Conservation (phyloP, 1,140 invertebrate genomes). For the Parapsyche elsis region DNA sequence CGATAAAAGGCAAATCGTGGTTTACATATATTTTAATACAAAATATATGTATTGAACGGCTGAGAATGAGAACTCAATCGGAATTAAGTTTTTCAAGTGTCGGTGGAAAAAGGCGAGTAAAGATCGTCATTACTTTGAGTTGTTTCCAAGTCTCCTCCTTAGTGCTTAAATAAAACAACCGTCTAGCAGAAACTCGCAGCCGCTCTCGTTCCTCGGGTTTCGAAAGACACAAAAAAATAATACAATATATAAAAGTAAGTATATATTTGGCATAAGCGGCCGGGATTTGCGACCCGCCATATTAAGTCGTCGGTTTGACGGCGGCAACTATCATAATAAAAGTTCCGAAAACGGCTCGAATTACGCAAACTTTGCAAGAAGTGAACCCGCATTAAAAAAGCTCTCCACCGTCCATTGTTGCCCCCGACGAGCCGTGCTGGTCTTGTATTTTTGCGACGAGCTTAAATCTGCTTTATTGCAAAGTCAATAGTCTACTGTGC, state of each 20-base stretch:
- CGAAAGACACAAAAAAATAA: too few relatives aligned
- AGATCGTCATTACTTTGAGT: neutral
- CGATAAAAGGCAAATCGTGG: too few relatives aligned
- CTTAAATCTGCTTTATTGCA: neutral
- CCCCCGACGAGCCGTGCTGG: too few relatives aligned
- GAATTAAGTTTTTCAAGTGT: constrained; percentile 9
- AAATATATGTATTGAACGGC: too few relatives aligned
- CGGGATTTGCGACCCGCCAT: neutral
- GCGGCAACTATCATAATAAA: constrained; percentile 1
- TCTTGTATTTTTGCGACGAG: constrained; percentile 3
- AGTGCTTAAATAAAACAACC: neutral
- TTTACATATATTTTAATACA: too few relatives aligned
- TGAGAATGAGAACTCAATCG: neutral
- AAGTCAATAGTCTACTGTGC: neutral
- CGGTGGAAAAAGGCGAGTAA: neutral
- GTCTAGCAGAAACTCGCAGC: neutral
- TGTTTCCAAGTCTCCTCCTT: neutral
- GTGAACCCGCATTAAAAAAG: neutral
- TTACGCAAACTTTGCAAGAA: neutral
- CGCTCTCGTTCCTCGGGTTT: too few relatives aligned
- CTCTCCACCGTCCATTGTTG: neutral
- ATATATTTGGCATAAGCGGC: neutral
- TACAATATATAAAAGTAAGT: neutral
- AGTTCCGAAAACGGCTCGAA: neutral
- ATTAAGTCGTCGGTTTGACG: neutral